Conservation (phyloP, 2,888 invertebrate species). For the Tetrapedia diversipes region DNA sequence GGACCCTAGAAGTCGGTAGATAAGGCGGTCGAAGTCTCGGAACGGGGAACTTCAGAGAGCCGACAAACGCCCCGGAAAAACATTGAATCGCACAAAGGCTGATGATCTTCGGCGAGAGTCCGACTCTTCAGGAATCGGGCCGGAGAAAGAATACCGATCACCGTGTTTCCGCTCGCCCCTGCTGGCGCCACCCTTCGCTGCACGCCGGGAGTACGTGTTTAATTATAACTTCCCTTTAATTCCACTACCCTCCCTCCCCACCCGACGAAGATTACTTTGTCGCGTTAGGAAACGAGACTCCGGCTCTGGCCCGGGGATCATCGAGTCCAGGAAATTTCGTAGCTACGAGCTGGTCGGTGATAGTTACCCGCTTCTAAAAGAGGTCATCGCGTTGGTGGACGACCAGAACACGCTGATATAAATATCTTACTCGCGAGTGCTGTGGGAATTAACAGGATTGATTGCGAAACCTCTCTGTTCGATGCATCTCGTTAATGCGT, state of each 20-base stretch:
- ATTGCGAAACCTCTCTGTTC: too few species aligned
- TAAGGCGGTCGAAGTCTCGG: conserved; percentile 37
- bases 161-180: neutral
- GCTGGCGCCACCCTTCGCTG: neutral
- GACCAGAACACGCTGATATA: conserved; percentile 15
- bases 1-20: conserved; percentile 50
- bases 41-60: conserved; percentile 44
- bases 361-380: conserved; percentile 25
- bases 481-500: too few species aligned
- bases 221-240: conserved; percentile 54
- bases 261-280: conserved; percentile 53
- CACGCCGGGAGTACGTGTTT: conserved; percentile 51
- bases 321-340: conserved; percentile 24
- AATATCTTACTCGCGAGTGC: conserved; percentile 20
- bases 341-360: conserved; percentile 35
- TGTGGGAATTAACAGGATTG: too few species aligned
- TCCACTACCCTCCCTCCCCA: conserved; percentile 20
- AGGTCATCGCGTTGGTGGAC: too few species aligned
- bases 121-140: neutral
- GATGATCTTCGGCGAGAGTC: conserved; percentile 57
- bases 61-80: conserved; percentile 65
- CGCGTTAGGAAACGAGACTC: conserved; percentile 45
- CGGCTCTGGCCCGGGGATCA: conserved; percentile 7
- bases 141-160: conserved; percentile 15
- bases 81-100: conserved; percentile 61